Evolutionary conservation across 2,888 invertebrate species (phyloP).

Genomic region (Calliopum simillimum): DNA sequence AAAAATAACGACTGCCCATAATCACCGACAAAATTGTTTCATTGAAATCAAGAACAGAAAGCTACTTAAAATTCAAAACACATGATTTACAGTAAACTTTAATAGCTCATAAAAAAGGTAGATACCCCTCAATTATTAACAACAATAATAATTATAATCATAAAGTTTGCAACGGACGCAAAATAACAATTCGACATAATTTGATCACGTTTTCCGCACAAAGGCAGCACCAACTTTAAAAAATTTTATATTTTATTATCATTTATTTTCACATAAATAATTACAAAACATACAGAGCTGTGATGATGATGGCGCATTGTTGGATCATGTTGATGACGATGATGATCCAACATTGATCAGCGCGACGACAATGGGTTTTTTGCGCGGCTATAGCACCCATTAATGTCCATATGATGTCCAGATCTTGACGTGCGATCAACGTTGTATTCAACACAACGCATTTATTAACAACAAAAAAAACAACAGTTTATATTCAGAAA

Average conservation of each 20-base stretch:
- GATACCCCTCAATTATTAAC: background rate
- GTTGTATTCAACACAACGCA: background rate
- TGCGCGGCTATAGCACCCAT: conserved; percentile 19
- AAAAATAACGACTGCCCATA: too few species aligned
- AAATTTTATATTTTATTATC: conserved; percentile 34
- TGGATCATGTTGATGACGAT: conserved; percentile 4
- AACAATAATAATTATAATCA: background rate
- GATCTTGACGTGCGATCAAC: conserved; percentile 34
- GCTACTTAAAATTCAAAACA: too few species aligned
- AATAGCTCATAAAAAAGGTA: too few species aligned
- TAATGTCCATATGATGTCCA: conserved; percentile 26
- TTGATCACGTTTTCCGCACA: conserved; percentile 32
- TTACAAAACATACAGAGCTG: conserved; percentile 4
- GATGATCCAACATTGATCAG: background rate
- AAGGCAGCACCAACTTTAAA: conserved; percentile 11
- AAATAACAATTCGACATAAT: conserved; percentile 20
- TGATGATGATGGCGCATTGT: too few species aligned
- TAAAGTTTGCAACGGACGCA: conserved; percentile 7
- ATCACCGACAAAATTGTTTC: too few species aligned
- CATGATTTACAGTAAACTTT: too few species aligned
- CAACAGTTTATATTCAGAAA: too few species aligned
- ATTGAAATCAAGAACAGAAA: too few species aligned
- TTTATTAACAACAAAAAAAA: background rate
- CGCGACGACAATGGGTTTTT: too few species aligned
- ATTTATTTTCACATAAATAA: conserved; percentile 34